Evolutionary conservation across 2,888 invertebrate species (phyloP).

Genomic region (Hylaea fasciaria): DNA sequence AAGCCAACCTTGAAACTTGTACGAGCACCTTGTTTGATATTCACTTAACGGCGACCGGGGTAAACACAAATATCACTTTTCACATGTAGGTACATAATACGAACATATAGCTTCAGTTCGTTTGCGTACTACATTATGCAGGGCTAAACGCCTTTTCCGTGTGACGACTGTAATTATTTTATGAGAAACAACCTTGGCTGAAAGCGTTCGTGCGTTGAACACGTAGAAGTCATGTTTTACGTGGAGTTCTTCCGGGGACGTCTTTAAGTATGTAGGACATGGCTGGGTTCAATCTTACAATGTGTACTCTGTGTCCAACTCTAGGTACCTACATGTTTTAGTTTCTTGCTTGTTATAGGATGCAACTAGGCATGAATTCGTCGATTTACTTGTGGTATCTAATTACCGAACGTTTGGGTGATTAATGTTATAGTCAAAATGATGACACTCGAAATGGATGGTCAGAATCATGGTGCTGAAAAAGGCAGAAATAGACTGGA

Average conservation of each 20-base stretch:
- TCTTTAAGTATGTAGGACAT: slow-evolving; percentile 18
- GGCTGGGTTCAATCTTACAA: neutral
- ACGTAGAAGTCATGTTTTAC: slow-evolving; percentile 24
- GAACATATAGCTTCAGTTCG: slow-evolving; percentile 29
- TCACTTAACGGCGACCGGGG: slow-evolving; percentile 43
- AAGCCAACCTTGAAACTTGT: slow-evolving; percentile 38
- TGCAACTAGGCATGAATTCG: too few species aligned
- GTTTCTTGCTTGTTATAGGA: neutral
- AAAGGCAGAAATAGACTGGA: too few species aligned
- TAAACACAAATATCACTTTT: slow-evolving; percentile 46
- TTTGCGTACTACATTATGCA: slow-evolving; percentile 47
- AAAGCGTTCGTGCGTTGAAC: slow-evolving; percentile 41
- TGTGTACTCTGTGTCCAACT: neutral
- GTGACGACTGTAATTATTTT: slow-evolving; percentile 53
- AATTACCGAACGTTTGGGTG: too few species aligned
- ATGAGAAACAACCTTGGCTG: slow-evolving; percentile 45
- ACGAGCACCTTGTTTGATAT: slow-evolving; percentile 42
- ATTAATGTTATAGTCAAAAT: too few species aligned
- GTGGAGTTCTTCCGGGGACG: slow-evolving; percentile 28
- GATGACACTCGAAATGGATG: too few species aligned
- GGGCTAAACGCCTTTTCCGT: slow-evolving; percentile 46
- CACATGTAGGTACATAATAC: slow-evolving; percentile 34
- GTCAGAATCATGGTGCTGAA: too few species aligned
- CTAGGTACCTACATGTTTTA: neutral
- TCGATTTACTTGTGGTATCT: too few species aligned